Percentiles rank a stretch among this genome's conserved stretches.
Conservation (phyloP, 2,113 vertebrate species). For the Calyptommatus sinebrachiatus region DNA sequence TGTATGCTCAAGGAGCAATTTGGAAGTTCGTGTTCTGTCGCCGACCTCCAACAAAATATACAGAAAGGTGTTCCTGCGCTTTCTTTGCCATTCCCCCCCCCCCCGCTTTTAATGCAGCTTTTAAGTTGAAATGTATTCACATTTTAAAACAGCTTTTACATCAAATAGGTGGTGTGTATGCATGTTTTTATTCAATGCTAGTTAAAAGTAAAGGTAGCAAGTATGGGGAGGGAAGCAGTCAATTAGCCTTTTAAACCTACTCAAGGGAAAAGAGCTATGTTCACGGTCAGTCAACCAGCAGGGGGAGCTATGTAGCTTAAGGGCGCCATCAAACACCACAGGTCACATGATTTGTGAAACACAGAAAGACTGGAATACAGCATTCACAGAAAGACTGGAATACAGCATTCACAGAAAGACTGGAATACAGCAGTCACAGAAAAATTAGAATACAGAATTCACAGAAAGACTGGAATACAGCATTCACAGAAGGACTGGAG, state of each 20-base stretch:
- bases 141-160: slow-evolving; percentile 55
- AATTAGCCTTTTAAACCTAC: slow-evolving; percentile 36
- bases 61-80: slow-evolving; percentile 20
- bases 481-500: too few relatives aligned
- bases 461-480: too few relatives aligned
- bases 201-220: slow-evolving; percentile 41
- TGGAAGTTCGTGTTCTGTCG: slow-evolving; percentile 47
- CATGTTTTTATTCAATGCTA: slow-evolving; percentile 45
- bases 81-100: too few relatives aligned
- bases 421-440: too few relatives aligned
- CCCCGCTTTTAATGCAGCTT: slow-evolving; percentile 44
- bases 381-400: too few relatives aligned
- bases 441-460: too few relatives aligned
- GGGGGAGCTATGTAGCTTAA: background rate
- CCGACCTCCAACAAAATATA: slow-evolving; percentile 41
- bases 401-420: too few relatives aligned
- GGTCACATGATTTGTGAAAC: too few relatives aligned
- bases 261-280: slow-evolving; percentile 7
- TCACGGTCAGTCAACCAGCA: background rate
- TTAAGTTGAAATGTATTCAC: slow-evolving; percentile 56
- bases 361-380: too few relatives aligned
- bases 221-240: slow-evolving; percentile 19
- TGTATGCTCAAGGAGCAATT: slow-evolving; percentile 46
- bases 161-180: slow-evolving; percentile 27
- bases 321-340: background rate